A percentile compares a stretch with the other conserved stretches of the same genome.
Evolutionary conservation across 2,888 invertebrate genomes (phyloP).

Genomic region (Drosophila fungiperda): DNA sequence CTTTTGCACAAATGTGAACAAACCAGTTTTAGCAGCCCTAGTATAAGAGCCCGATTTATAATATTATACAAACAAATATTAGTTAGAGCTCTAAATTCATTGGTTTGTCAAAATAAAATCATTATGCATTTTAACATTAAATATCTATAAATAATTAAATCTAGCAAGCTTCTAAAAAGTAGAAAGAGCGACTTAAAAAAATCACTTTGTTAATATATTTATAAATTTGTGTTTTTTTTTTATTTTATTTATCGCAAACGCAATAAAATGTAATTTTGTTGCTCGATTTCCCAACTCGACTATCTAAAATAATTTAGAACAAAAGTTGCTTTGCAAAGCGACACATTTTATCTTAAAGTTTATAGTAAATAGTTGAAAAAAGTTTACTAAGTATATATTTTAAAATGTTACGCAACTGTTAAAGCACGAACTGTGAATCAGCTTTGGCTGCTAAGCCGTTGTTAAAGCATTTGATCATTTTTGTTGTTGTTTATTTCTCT

Average conservation of each 20-base stretch:
- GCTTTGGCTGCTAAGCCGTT: not conserved
- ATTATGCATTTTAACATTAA: not conserved
- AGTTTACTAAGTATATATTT: not conserved
- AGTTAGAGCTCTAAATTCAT: not conserved
- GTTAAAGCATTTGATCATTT: not conserved
- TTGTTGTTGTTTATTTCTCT: not conserved
- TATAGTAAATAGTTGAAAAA: not conserved
- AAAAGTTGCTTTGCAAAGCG: too few species aligned
- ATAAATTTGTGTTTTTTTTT: too few species aligned
- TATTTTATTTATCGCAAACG: too few species aligned
- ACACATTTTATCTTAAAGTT: not conserved
- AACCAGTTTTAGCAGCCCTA: slow-evolving; percentile 36
- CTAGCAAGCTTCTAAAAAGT: too few species aligned
- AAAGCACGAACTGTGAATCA: not conserved
- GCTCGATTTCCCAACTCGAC: too few species aligned
- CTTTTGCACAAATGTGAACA: slow-evolving; percentile 43
- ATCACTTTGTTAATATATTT: too few species aligned
- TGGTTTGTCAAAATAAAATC: not conserved
- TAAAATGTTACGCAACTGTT: not conserved
- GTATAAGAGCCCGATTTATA: not conserved
- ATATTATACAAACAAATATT: not conserved
- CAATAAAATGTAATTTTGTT: too few species aligned
- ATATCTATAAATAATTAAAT: not conserved
- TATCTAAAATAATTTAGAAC: too few species aligned
- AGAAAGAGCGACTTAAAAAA: too few species aligned